These are phyloP conservation scores for Gymnodraco acuticeps DNA, from an alignment of 2,797 vertebrate genomes.

Conservation along the genomic window DNA sequence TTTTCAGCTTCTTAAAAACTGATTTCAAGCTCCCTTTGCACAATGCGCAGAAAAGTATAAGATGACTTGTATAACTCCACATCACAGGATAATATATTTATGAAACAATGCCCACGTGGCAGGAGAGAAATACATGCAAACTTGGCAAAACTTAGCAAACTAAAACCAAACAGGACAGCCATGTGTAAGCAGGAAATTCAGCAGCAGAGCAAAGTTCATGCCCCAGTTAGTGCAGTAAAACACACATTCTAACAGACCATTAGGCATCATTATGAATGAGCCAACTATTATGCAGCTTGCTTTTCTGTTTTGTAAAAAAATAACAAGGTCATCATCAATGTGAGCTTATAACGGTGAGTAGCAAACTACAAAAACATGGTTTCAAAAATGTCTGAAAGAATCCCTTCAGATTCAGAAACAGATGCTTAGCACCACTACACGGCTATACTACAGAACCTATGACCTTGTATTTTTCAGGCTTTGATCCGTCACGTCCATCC, in stretches of 20 bases:
- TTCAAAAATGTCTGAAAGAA: background rate
- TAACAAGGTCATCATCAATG: background rate
- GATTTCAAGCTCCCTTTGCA: background rate
- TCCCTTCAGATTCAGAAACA: constrained; percentile 33
- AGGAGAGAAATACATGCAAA: constrained; percentile 2
- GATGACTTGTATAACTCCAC: background rate
- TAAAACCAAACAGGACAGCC: background rate
- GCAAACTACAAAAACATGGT: too few species aligned
- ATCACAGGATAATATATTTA: background rate
- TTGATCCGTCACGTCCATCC: constrained; percentile 33
- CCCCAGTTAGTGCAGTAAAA: background rate
- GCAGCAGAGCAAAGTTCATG: constrained; percentile 3
- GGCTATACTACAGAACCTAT: constrained; percentile 7
- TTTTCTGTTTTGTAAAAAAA: background rate
- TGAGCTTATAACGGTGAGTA: background rate
- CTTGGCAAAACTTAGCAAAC: background rate
- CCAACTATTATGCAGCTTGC: background rate
- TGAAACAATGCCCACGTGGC: background rate
- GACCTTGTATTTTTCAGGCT: constrained; percentile 24
- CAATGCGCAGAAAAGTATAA: background rate
- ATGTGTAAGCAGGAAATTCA: background rate
- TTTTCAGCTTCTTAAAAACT: constrained; percentile 12
- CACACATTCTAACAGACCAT: constrained; percentile 19
- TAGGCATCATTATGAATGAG: background rate
- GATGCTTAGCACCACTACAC: background rate